phyloP scores from a whole-genome alignment of 2,888 invertebrate species.

The Stictocephala bisonia region DNA sequence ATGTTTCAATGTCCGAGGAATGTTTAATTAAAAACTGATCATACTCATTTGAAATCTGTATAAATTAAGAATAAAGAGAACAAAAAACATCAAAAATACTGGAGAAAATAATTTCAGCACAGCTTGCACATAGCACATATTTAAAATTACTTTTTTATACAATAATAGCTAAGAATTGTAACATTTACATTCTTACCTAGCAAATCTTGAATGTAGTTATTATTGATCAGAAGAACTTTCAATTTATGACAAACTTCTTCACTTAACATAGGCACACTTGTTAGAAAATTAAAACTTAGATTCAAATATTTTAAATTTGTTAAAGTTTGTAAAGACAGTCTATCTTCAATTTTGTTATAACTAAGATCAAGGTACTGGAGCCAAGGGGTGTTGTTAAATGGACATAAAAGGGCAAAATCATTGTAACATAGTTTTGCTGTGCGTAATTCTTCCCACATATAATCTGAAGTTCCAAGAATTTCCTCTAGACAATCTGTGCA shows the following conservation, averaged over 20 bases:
- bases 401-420: slow-evolving; percentile 35
- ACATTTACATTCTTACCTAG: slow-evolving; percentile 65
- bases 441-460: slow-evolving; percentile 40
- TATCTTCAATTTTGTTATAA: slow-evolving; percentile 71
- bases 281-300: slow-evolving; percentile 73
- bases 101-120: too few species aligned
- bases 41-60: too few species aligned
- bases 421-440: slow-evolving; percentile 42
- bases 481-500: slow-evolving; percentile 62
- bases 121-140: too few species aligned
- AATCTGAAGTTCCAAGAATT: slow-evolving; percentile 57
- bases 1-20: too few species aligned
- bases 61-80: too few species aligned
- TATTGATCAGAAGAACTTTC: slow-evolving; percentile 70
- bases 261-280: slow-evolving; percentile 69
- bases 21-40: too few species aligned
- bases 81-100: too few species aligned
- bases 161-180: too few species aligned
- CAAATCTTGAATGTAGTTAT: slow-evolving; percentile 74
- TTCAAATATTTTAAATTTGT: slow-evolving; percentile 73
- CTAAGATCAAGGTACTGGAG: slow-evolving; percentile 73
- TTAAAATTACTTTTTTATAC: too few species aligned
- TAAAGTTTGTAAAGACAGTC: slow-evolving; percentile 70
- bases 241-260: slow-evolving; percentile 69
- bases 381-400: slow-evolving; percentile 67